Evolutionary conservation across 2,797 vertebrate genomes (phyloP), one percentile per base, ranked within the genome.

Genomic region (Chanos chanos): DNA sequence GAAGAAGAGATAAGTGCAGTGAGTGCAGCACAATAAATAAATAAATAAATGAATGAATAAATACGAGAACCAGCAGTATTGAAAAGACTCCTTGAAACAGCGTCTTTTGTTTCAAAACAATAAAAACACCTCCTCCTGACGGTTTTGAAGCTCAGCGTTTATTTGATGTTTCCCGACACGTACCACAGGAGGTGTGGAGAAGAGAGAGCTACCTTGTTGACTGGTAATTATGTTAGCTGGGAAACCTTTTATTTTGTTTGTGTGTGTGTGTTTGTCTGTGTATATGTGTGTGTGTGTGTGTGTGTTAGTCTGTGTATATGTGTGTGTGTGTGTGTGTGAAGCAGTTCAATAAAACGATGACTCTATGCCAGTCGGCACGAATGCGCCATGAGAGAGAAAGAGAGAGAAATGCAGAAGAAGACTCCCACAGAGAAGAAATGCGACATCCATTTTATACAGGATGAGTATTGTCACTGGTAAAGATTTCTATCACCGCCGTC

Each of bases 391-490:
- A 2, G 12, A 2, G 27, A 22, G 24, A 4, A 22, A 24, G 22
- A 4, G 36, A 27, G 39, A 37, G 51, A 67, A 69, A 71, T 45
- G 74, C 53, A 72, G 70, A 57, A 70, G 41, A 76, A 63, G 45
- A 41, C 63, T 69, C 63, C 63, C 61, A 68, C 21, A 44, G 66
- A 56, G 53, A 80, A 74, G 72, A 83, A 61, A 76, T 58, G 64
- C 64, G 67, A 77, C 70, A 81, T 81, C 77, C 77, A 80, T 79
- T 81, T 78, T 47, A 74, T 68, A 70, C 56, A 80, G 31, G 83
- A 77, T 76, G 66, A 77, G 45, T 77, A 44, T 70, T 77, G 74
- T 82, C 72, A 77, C 73, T 64, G 34, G 7, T 34, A 41, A 56
- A 24, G 9, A 41, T 57, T 52, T 31, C 52, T 41, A 39, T 50